A percentile compares a stretch with the other conserved stretches of the same genome.
These are phyloP conservation scores for Eufriesea mexicana DNA, from an alignment of 1,140 invertebrate genomes.

Conservation along the genomic window DNA sequence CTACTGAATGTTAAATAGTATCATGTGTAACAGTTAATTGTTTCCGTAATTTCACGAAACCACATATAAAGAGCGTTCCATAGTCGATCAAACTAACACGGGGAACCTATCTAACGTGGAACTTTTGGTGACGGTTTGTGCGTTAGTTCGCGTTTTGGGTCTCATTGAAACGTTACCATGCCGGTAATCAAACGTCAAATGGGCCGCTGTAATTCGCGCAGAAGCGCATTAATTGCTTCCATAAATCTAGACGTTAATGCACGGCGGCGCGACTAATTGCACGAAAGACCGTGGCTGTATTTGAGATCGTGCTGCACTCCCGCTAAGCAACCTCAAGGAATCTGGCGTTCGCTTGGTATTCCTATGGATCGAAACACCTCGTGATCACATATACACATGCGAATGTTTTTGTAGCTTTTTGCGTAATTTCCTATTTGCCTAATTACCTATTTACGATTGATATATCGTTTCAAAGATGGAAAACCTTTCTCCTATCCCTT, in stretches of 20 bases:
- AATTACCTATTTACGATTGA: too few relatives aligned
- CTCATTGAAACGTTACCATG: constrained; percentile 12
- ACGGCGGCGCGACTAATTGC: constrained; percentile 62
- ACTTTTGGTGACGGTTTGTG: background rate
- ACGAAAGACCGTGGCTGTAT: constrained; percentile 56
- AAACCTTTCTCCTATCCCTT: too few relatives aligned
- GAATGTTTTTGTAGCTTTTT: too few relatives aligned
- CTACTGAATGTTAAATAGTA: background rate
- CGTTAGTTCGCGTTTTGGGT: background rate
- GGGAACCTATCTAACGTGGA: background rate
- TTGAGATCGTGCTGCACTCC: constrained; percentile 32
- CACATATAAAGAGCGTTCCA: background rate
- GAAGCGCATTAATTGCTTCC: constrained; percentile 62
- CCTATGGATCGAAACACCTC: background rate
- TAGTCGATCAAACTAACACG: too few relatives aligned
- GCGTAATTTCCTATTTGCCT: too few relatives aligned
- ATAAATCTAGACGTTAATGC: constrained; percentile 67
- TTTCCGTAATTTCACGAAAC: background rate
- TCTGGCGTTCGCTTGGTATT: constrained; percentile 50
- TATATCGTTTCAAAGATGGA: too few relatives aligned
- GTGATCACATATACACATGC: background rate
- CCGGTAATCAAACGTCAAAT: constrained; percentile 52
- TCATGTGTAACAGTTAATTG: background rate
- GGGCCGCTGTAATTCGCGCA: constrained; percentile 50
- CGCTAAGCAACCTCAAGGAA: constrained; percentile 49